Conservation (phyloP, 2,888 invertebrate species). For the Cerastoderma edule region DNA sequence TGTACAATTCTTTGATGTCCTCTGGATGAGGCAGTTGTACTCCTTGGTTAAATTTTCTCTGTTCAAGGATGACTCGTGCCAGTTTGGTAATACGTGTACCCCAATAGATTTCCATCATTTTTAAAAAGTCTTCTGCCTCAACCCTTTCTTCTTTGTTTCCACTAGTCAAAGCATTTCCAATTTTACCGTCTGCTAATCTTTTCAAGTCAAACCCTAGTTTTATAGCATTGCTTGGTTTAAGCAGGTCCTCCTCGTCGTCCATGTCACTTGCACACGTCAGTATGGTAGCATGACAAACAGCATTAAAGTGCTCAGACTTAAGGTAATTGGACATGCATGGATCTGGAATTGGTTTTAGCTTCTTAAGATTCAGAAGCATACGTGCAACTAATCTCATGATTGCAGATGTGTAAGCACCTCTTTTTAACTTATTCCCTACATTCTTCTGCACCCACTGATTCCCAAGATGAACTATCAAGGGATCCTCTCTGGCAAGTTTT, state of each 20-base stretch:
- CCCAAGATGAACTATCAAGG: neutral
- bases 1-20: constrained; percentile 12
- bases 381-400: constrained; percentile 12
- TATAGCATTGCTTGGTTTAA: constrained; percentile 35
- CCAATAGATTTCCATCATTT: constrained; percentile 43
- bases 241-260: constrained; percentile 31
- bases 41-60: constrained; percentile 18
- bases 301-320: constrained; percentile 38
- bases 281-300: constrained; percentile 25
- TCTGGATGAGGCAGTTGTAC: constrained; percentile 6
- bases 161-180: constrained; percentile 27
- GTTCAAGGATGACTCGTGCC: constrained; percentile 23
- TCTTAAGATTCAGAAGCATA: constrained; percentile 18
- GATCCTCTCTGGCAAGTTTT: neutral
- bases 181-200: constrained; percentile 34
- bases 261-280: constrained; percentile 24
- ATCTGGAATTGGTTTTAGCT: constrained; percentile 17
- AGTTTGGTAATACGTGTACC: constrained; percentile 30
- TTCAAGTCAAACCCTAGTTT: constrained; percentile 42
- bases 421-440: constrained; percentile 11
- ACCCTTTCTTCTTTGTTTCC: constrained; percentile 3
- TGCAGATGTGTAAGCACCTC: neutral
- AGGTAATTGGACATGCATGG: constrained; percentile 32
- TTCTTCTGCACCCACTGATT: constrained; percentile 20
- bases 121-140: constrained; percentile 31